Conservation (phyloP, 2,113 vertebrate genomes). For the Xenotilapia caudafasciata region DNA sequence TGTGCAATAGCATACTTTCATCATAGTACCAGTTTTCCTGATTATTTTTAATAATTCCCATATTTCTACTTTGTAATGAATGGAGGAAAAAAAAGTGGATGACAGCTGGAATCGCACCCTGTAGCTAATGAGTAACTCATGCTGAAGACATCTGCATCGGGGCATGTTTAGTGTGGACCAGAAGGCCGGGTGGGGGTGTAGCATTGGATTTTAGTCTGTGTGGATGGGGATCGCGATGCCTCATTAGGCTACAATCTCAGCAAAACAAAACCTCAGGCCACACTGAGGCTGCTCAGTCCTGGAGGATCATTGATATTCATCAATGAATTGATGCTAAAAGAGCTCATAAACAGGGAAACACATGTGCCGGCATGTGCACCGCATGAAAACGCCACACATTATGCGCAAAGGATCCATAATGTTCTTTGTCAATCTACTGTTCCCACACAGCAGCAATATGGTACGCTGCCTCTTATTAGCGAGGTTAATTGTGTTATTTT, state of each 20-base stretch:
- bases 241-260: constrained; percentile 32
- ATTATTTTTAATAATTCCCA: not conserved
- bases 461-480: not conserved
- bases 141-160: constrained; percentile 27
- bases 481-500: constrained; percentile 22
- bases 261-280: constrained; percentile 32
- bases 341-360: not conserved
- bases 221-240: not conserved
- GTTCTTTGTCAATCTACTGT: not conserved
- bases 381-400: not conserved
- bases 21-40: not conserved
- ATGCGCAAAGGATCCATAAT: not conserved
- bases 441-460: not conserved
- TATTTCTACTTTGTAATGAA: constrained; percentile 20
- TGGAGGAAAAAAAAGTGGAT: not conserved
- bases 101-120: not conserved
- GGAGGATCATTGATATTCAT: constrained; percentile 44
- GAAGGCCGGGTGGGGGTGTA: not conserved
- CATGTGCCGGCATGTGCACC: not conserved
- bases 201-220: not conserved
- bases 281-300: constrained; percentile 23
- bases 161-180: constrained; percentile 5
- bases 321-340: constrained; percentile 22
- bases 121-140: constrained; percentile 27
- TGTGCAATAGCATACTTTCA: not conserved